Conservation (phyloP, 2,113 vertebrate genomes). For the Atractosteus spatula region DNA sequence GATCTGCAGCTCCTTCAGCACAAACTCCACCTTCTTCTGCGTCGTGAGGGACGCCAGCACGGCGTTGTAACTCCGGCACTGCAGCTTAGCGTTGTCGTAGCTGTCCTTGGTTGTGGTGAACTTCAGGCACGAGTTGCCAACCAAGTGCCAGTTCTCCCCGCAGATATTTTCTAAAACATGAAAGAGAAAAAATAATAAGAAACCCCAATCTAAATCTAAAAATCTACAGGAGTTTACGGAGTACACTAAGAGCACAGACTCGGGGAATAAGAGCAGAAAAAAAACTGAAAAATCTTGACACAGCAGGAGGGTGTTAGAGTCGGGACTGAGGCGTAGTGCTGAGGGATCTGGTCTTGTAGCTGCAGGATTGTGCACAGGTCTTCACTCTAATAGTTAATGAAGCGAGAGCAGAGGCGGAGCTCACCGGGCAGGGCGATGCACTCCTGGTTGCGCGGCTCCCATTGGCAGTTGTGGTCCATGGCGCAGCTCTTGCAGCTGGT, state of each 20-base stretch:
- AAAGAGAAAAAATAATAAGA: too few species aligned
- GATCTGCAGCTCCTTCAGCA: slow-evolving; percentile 87
- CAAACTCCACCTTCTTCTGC: slow-evolving; percentile 92
- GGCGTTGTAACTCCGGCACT: slow-evolving; percentile 81
- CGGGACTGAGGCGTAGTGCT: background rate
- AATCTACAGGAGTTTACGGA: too few species aligned
- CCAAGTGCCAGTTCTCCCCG: slow-evolving; percentile 88
- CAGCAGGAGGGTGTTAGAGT: background rate
- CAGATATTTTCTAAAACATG: slow-evolving; percentile 83
- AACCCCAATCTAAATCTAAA: too few species aligned
- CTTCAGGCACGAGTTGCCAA: slow-evolving; percentile 90
- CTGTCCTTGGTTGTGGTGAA: slow-evolving; percentile 83
- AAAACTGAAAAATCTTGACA: too few species aligned
- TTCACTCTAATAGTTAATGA: background rate
- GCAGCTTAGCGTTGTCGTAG: slow-evolving; percentile 91
- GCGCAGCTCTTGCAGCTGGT: slow-evolving; percentile 97
- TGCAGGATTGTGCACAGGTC: background rate
- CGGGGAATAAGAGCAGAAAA: background rate
- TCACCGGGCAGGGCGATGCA: slow-evolving; percentile 90
- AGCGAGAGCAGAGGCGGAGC: background rate
- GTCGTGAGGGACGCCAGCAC: slow-evolving; percentile 89
- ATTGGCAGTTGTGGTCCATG: slow-evolving; percentile 95
- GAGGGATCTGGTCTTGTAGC: background rate
- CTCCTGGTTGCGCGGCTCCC: slow-evolving; percentile 92
- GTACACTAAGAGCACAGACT: background rate